Evolutionary conservation across 1,140 invertebrate genomes (phyloP).

Genomic region (Limonius californicus): DNA sequence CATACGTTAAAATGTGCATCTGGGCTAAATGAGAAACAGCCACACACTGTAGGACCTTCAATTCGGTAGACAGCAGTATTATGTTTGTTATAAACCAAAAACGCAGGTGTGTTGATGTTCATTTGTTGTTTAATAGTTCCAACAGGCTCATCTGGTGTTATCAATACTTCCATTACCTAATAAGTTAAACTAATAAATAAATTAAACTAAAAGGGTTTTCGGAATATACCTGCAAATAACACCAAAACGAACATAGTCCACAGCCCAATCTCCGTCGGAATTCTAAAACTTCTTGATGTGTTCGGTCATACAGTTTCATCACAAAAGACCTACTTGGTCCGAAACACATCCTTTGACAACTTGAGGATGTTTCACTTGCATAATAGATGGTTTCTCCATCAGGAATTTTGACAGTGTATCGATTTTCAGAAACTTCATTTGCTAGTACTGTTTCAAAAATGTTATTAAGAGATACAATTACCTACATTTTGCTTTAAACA

Average conservation of each 20-base stretch:
- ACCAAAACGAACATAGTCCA: slow-evolving; percentile 39
- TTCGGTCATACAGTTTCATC: slow-evolving; percentile 60
- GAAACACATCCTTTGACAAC: slow-evolving; percentile 55
- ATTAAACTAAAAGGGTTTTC: too few species aligned
- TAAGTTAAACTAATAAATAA: too few species aligned
- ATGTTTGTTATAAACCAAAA: slow-evolving; percentile 49
- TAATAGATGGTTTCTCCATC: slow-evolving; percentile 60
- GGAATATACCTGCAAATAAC: slow-evolving; percentile 39
- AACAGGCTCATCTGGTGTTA: slow-evolving; percentile 54
- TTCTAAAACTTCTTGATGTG: slow-evolving; percentile 59
- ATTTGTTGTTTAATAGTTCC: slow-evolving; percentile 54
- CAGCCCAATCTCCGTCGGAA: slow-evolving; percentile 54
- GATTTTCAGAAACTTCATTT: slow-evolving; percentile 55
- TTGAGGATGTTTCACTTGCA: slow-evolving; percentile 56
- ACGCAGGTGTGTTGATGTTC: slow-evolving; percentile 50
- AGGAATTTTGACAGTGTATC: slow-evolving; percentile 59
- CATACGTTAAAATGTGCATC: slow-evolving; percentile 45
- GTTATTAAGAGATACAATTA: too few species aligned
- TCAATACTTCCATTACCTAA: slow-evolving; percentile 48
- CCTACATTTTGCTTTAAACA: too few species aligned
- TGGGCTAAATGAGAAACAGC: slow-evolving; percentile 41
- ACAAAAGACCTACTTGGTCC: slow-evolving; percentile 55
- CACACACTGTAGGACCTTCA: slow-evolving; percentile 50
- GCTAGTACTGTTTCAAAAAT: slow-evolving; percentile 20
- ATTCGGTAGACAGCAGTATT: slow-evolving; percentile 52